Base-by-base conservation (phyloP, 2,888 invertebrate species). In the Boloria selene region DNA sequence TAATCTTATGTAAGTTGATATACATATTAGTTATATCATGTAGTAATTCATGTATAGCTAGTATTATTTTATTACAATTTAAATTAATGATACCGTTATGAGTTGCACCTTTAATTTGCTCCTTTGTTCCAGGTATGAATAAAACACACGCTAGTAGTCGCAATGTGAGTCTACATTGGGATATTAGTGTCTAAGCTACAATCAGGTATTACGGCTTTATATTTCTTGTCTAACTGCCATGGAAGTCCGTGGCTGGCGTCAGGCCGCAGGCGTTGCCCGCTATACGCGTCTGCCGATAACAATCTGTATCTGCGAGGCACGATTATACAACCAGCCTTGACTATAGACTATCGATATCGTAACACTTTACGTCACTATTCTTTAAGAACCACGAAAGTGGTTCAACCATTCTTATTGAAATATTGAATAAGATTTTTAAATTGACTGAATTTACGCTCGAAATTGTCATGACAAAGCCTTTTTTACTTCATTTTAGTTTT, bases 361-460 rank as follows among this genome's bases (percentile, higher is more conserved):
- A 80, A 81, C 70, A 75, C 74, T 78, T 78, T 80, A 77, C 81
- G 75, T 83, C 83, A 81, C 78, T 75, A 71, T 74, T 51, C 44
- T 26, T 47, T 58, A 66, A 61, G 61, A 66, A 58, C 61, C 66
- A 62, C 51, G 62, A 66, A 62, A 58, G 51, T 62, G 62, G 62
- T 17, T 44, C 45, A 50, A 55, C 51, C 58, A 52, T 51, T 51
- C 22, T 38, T 45, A 52, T 45, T 50, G 13, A 17, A 63, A 58
- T 58, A 45, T 59, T 59, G 38, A 31, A 49, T 59, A 31, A 49
- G 26, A 13, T 59, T 49, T 59, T 16, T 49, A 49, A 59, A 38
- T 59, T 38, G 16, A 31, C 13, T 58, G 13, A 45, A 13, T 49
- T 13, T 13, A 13, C 22, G 13, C 16, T 45, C 22, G 22, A 13